Conservation (phyloP, 2,113 vertebrate species). For the Brachionichthys hirsutus region DNA sequence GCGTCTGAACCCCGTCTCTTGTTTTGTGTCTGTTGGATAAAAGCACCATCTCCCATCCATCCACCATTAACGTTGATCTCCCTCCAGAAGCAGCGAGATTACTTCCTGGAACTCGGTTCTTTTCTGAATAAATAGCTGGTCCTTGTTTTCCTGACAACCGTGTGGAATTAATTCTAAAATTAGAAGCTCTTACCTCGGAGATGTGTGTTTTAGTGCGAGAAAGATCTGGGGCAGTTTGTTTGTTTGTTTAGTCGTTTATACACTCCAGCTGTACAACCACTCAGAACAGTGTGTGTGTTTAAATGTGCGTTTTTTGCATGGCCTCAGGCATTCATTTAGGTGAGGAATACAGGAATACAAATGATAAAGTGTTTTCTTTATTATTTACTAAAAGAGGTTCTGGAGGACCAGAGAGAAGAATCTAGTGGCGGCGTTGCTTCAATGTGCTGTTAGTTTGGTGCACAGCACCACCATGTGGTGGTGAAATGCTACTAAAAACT, state of each 20-base stretch:
- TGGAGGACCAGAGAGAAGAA: not conserved
- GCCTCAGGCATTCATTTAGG: too few species aligned
- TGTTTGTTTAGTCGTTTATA: not conserved
- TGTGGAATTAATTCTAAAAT: constrained; percentile 1
- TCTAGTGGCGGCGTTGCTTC: not conserved
- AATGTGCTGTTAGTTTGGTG: constrained; percentile 21
- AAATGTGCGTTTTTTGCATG: too few species aligned
- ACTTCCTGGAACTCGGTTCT: constrained; percentile 1
- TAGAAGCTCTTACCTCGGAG: constrained; percentile 11
- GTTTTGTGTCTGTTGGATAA: constrained; percentile 59
- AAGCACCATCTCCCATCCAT: constrained; percentile 69
- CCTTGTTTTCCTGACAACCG: not conserved
- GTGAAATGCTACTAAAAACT: not conserved
- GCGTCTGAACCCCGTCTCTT: constrained; percentile 40
- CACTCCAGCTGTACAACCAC: constrained; percentile 9
- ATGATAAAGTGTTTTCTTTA: too few species aligned
- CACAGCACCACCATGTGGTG: constrained; percentile 69
- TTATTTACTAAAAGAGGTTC: too few species aligned
- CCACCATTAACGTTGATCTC: constrained; percentile 72
- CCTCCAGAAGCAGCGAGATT: constrained; percentile 52
- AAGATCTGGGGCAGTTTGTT: constrained; percentile 11
- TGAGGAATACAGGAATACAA: too few species aligned
- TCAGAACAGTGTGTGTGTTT: not conserved
- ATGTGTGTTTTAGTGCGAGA: constrained; percentile 14
- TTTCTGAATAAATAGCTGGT: constrained; percentile 5